Evolutionary conservation across 2,113 vertebrate genomes (phyloP), one percentile per base, ranked within the genome.

Genomic region (Misgurnus anguillicaudatus): DNA sequence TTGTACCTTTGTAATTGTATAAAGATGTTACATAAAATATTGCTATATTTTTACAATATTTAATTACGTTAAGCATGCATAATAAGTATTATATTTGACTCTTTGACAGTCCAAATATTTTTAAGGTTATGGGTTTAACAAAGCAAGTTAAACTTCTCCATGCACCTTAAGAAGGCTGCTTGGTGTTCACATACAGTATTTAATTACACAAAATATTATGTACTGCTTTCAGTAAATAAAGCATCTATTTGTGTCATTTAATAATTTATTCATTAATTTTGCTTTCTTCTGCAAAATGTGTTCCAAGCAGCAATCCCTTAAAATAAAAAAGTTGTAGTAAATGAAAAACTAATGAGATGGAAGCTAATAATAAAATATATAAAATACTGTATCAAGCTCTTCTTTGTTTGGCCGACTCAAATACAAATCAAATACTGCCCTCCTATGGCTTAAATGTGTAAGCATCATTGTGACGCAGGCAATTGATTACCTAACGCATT

Each of bases 361-460:
- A 13, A 21, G 51, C 7, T 41, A 57, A 45, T 69, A 58, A 9
- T 17, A 13, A 81, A 70, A 31, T 31, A 65, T 62, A 36, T 53
- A 60, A 53, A 24, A 31, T 31, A 31, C 24, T 31, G 39, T 38
- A 21, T 36, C 5, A 16, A 7, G 13, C 16, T 24, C 61, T 45
- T 48, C 64, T 36, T 31, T 55, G 64, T 41, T 17, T 48, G 51
- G 19, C 24, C 13, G 16, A 31, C 64, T n/a, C 31, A 42, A 77
- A 72, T 4, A 80, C 7, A 71, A 85, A 90, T 90, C 85, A 84
- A 88, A 90, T 84, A 88, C 62, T 89, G 90, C 90, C 91, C 90
- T 83, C 90, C 84, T 48, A 87, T 90, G 90, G 89, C 67, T 78
- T 81, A 73, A 87, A 85, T 76, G 42, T 65, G 86, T 78, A 79